Percentiles rank a stretch among this genome's conserved stretches.
Conservation (phyloP, 2,113 vertebrate species). For the Muntiacus muntjak region DNA sequence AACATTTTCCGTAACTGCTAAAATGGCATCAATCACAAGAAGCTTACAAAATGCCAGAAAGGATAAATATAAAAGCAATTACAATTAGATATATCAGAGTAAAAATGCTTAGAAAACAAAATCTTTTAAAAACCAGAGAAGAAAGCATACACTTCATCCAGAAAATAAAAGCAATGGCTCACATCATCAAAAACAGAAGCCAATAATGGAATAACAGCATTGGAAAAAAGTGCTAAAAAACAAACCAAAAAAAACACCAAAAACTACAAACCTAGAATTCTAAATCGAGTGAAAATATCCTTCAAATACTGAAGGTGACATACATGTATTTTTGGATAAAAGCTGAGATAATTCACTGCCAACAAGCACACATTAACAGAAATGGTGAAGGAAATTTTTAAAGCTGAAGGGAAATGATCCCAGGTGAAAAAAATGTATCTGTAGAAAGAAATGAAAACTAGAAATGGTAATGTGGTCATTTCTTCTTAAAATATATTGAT, state of each 20-base stretch:
- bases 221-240: background rate
- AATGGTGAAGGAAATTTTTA: background rate
- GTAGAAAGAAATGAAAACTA: background rate
- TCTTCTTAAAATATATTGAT: background rate
- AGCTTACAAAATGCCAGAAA: background rate
- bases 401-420: background rate
- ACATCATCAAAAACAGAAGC: background rate
- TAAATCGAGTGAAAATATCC: background rate
- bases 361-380: background rate
- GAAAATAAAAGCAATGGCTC: background rate
- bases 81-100: background rate
- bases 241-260: background rate
- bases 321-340: background rate
- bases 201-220: background rate
- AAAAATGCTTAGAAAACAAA: slow-evolving; percentile 7
- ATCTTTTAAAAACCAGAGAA: background rate
- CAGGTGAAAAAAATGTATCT: background rate
- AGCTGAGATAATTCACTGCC: background rate
- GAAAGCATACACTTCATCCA: background rate
- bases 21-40: background rate
- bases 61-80: background rate
- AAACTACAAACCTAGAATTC: background rate
- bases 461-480: background rate
- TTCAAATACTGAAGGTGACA: background rate
- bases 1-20: background rate